Conservation (phyloP, 1,140 invertebrate genomes). For the Metaphire vulgaris region DNA sequence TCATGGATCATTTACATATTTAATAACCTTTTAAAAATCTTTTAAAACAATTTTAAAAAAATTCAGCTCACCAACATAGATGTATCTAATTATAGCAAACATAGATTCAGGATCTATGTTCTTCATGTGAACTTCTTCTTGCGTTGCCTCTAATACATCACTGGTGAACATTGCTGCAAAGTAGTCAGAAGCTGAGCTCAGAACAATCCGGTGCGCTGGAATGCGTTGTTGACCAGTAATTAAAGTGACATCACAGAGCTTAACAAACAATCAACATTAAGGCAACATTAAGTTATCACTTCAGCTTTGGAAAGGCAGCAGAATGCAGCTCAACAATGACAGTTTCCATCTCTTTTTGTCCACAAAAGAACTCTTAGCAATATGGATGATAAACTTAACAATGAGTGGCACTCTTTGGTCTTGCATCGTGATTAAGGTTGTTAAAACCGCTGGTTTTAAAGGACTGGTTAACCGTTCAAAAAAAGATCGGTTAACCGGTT, state of each 20-base stretch:
- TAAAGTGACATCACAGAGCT: conserved; percentile 46
- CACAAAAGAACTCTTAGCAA: not conserved
- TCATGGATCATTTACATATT: too few relatives aligned
- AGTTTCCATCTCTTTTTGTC: not conserved
- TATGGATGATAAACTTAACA: not conserved
- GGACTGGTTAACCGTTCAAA: too few relatives aligned
- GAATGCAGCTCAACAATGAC: not conserved
- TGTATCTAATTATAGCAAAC: conserved; percentile 73
- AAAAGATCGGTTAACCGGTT: too few relatives aligned
- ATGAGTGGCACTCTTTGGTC: not conserved
- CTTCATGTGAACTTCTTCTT: conserved; percentile 73
- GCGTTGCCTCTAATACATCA: conserved; percentile 70
- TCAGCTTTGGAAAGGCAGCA: not conserved
- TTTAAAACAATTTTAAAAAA: too few relatives aligned
- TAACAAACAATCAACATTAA: conserved; percentile 1
- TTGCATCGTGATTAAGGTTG: not conserved
- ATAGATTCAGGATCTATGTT: conserved; percentile 77
- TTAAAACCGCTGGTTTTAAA: too few relatives aligned
- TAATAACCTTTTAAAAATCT: too few relatives aligned
- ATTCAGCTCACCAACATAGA: conserved; percentile 60
- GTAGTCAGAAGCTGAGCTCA: conserved; percentile 84
- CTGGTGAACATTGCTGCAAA: conserved; percentile 92
- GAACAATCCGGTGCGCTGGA: conserved; percentile 65
- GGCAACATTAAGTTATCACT: not conserved
- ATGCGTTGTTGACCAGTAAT: conserved; percentile 57